Evolutionary conservation across 2,797 vertebrate genomes (phyloP).

Genomic region (Protosalanx chinensis): DNA sequence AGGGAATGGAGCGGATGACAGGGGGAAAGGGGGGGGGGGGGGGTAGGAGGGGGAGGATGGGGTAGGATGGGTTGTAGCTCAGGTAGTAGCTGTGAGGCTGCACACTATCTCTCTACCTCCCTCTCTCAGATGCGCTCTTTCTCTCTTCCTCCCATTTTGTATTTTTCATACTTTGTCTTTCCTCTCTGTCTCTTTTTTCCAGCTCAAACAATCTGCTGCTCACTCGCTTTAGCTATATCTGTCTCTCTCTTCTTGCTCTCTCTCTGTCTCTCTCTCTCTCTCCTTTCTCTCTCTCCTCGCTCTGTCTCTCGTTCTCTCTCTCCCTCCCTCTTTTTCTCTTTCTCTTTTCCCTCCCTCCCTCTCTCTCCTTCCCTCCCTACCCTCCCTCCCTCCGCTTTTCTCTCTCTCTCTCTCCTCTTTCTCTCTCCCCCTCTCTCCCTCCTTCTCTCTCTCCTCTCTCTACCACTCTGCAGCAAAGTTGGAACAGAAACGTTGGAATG

Average conservation of each 20-base stretch:
- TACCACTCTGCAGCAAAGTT: slow-evolving; percentile 41
- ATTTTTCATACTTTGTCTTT: slow-evolving; percentile 6
- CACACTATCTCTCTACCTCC: slow-evolving; percentile 32
- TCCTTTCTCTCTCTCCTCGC: neutral
- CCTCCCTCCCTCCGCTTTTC: slow-evolving; percentile 7
- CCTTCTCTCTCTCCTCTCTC: slow-evolving; percentile 21
- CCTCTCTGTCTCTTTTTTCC: neutral
- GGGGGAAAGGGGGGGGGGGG: neutral
- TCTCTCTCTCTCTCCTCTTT: slow-evolving; percentile 22
- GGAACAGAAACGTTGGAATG: slow-evolving; percentile 66
- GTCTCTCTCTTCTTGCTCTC: neutral
- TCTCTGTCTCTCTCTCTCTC: neutral
- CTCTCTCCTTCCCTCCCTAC: neutral
- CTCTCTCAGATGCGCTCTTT: slow-evolving; percentile 11
- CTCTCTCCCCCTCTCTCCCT: slow-evolving; percentile 31
- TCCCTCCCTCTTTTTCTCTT: no score
- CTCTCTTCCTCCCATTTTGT: neutral
- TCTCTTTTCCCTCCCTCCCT: slow-evolving; percentile 31
- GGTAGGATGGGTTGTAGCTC: neutral
- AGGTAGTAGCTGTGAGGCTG: slow-evolving; percentile 48
- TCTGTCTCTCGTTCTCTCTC: neutral
- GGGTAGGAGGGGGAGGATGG: neutral
- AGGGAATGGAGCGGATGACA: neutral
- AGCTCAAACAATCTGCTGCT: neutral
- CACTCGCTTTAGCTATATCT: slow-evolving; percentile 17